phyloP scores from a whole-genome alignment of 1,140 invertebrate species.

The Megalopta genalis region DNA sequence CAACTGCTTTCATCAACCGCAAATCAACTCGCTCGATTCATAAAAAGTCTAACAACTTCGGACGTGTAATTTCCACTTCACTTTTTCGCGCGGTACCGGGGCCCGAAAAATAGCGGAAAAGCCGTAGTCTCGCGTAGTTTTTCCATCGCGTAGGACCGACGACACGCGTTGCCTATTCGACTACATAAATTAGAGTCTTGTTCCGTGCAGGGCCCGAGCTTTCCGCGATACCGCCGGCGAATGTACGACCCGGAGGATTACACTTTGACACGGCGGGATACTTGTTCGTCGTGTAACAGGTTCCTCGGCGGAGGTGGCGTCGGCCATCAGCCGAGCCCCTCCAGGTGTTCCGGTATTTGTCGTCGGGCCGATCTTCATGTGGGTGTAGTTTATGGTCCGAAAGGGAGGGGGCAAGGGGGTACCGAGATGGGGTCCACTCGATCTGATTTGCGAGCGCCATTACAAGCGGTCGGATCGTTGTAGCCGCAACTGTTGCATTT shows the following conservation, averaged over 20 bases:
- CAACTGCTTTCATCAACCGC: too few relatives aligned
- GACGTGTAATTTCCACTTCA: too few relatives aligned
- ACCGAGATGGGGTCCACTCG: slow-evolving; percentile 38
- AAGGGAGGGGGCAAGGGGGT: not conserved
- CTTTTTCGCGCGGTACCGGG: too few relatives aligned
- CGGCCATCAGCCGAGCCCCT: slow-evolving; percentile 32
- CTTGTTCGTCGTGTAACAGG: slow-evolving; percentile 44
- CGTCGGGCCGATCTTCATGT: slow-evolving; percentile 65
- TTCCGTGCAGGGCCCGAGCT: slow-evolving; percentile 9
- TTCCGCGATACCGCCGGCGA: slow-evolving; percentile 12
- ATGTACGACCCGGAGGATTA: slow-evolving; percentile 22
- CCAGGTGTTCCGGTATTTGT: slow-evolving; percentile 57
- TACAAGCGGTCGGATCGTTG: slow-evolving; percentile 66
- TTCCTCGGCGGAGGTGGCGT: slow-evolving; percentile 40
- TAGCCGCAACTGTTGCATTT: slow-evolving; percentile 74
- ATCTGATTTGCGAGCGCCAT: slow-evolving; percentile 74
- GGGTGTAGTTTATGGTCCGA: slow-evolving; percentile 71
- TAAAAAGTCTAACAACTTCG: too few relatives aligned
- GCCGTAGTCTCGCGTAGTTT: not conserved
- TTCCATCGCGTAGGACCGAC: not conserved
- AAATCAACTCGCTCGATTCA: too few relatives aligned
- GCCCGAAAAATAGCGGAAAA: not conserved
- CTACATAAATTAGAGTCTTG: slow-evolving; percentile 26
- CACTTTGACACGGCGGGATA: slow-evolving; percentile 39
- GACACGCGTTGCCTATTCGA: not conserved